Conservation (phyloP, 2,888 invertebrate genomes). For the Metacarcinus magister region DNA sequence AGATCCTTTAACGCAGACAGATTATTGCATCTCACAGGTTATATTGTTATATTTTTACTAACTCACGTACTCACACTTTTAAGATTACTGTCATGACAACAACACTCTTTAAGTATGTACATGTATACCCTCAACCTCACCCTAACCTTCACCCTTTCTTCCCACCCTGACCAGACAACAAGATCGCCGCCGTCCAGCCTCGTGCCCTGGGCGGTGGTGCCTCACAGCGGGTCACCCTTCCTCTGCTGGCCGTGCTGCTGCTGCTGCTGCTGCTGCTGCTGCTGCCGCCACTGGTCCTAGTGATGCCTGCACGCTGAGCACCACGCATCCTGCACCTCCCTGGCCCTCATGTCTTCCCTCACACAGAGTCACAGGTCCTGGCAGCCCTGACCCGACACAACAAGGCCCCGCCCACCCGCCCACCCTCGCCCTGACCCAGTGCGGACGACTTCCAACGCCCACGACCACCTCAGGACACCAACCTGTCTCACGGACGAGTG, state of each 20-base stretch:
- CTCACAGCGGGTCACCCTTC: not conserved
- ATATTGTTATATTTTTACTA: too few relatives aligned
- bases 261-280: not conserved
- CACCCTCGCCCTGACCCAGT: too few relatives aligned
- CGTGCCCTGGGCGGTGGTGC: slow-evolving; percentile 60
- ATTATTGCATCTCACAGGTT: too few relatives aligned
- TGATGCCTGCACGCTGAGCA: slow-evolving; percentile 1
- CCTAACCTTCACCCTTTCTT: too few relatives aligned
- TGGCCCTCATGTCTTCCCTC: slow-evolving; percentile 13
- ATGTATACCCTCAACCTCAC: too few relatives aligned
- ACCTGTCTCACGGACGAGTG: not conserved
- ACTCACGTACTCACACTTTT: too few relatives aligned
- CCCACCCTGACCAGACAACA: slow-evolving; percentile 49
- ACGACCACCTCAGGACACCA: not conserved
- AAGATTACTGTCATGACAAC: too few relatives aligned
- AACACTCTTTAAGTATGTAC: too few relatives aligned
- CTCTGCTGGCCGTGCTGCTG: slow-evolving; percentile 8
- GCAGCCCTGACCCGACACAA: not conserved
- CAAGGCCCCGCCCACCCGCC: not conserved
- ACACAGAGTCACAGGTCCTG: not conserved
- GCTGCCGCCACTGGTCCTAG: not conserved
- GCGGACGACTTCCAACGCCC: not conserved
- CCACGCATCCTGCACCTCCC: not conserved
- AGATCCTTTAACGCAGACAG: too few relatives aligned
- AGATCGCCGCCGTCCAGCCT: slow-evolving; percentile 70